Percentiles rank a stretch among this genome's conserved stretches.
phyloP scores from a whole-genome alignment of 2,113 vertebrate species.

The Eubucco bourcierii region DNA sequence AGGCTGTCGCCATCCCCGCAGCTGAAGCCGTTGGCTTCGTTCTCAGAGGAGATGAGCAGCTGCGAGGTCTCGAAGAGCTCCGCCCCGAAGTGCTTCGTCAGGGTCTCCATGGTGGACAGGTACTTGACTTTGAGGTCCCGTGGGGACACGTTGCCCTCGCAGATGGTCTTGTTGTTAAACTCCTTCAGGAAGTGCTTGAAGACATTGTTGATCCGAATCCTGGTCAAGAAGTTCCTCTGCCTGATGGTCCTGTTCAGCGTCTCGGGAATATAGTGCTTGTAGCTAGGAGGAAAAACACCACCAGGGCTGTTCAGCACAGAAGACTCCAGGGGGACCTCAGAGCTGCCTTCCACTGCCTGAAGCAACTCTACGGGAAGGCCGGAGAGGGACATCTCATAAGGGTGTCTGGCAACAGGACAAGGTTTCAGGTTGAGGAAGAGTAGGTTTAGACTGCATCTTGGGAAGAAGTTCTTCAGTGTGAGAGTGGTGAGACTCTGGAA shows the following conservation, averaged over 20 bases:
- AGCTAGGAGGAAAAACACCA: constrained; percentile 73
- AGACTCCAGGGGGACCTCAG: too few relatives aligned
- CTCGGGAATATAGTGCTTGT: constrained; percentile 93
- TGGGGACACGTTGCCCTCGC: constrained; percentile 85
- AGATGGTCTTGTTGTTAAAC: constrained; percentile 92
- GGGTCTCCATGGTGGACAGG: constrained; percentile 91
- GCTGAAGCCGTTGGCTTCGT: constrained; percentile 71
- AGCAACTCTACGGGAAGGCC: too few relatives aligned
- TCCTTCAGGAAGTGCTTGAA: constrained; percentile 97
- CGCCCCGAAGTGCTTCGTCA: constrained; percentile 86
- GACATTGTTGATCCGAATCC: constrained; percentile 93
- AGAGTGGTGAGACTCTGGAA: too few relatives aligned
- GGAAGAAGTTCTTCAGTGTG: too few relatives aligned
- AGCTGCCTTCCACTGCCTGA: too few relatives aligned
- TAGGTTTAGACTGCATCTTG: too few relatives aligned
- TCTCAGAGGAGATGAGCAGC: constrained; percentile 83
- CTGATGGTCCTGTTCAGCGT: constrained; percentile 88
- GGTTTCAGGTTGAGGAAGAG: too few relatives aligned
- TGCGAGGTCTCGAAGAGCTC: constrained; percentile 82
- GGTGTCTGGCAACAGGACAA: too few relatives aligned
- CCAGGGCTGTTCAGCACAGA: neutral
- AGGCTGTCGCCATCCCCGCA: constrained; percentile 38
- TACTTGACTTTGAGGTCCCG: constrained; percentile 98
- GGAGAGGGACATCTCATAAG: too few relatives aligned
- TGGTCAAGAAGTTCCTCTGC: constrained; percentile 92